Evolutionary conservation across 2,888 invertebrate species (phyloP).

Genomic region (Ochropacha duplaris): DNA sequence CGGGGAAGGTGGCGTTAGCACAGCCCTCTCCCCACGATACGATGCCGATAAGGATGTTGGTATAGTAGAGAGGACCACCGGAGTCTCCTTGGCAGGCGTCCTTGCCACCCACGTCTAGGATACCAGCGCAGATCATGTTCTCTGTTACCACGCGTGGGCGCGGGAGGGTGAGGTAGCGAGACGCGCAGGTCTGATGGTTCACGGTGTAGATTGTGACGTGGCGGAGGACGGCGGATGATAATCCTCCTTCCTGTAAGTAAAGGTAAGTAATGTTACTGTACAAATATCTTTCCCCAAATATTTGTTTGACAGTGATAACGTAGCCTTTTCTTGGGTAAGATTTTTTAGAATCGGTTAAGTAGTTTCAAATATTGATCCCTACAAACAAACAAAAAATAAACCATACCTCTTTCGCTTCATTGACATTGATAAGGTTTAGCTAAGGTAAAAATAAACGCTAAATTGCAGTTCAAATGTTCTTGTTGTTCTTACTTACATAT

Average conservation of each 20-base stretch:
- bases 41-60: slow-evolving; percentile 57
- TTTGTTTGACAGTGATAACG: too few species aligned
- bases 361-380: too few species aligned
- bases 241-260: slow-evolving; percentile 32
- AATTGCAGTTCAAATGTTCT: too few species aligned
- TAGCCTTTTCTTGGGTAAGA: too few species aligned
- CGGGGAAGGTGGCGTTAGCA: slow-evolving; percentile 71
- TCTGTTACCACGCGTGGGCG: slow-evolving; percentile 27
- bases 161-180: slow-evolving; percentile 37
- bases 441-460: too few species aligned
- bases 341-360: too few species aligned
- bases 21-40: slow-evolving; percentile 80
- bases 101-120: slow-evolving; percentile 28
- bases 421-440: too few species aligned
- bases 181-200: slow-evolving; percentile 43
- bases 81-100: slow-evolving; percentile 51
- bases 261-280: neutral
- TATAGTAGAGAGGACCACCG: slow-evolving; percentile 66
- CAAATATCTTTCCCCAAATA: neutral
- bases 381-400: too few species aligned
- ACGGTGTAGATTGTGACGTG: slow-evolving; percentile 53
- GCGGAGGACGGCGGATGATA: slow-evolving; percentile 32
- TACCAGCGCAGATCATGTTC: slow-evolving; percentile 52
- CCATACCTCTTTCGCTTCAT: too few species aligned
- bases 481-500: too few species aligned